Evolutionary conservation across 2,113 vertebrate species (phyloP).

Genomic region (Naja naja): DNA sequence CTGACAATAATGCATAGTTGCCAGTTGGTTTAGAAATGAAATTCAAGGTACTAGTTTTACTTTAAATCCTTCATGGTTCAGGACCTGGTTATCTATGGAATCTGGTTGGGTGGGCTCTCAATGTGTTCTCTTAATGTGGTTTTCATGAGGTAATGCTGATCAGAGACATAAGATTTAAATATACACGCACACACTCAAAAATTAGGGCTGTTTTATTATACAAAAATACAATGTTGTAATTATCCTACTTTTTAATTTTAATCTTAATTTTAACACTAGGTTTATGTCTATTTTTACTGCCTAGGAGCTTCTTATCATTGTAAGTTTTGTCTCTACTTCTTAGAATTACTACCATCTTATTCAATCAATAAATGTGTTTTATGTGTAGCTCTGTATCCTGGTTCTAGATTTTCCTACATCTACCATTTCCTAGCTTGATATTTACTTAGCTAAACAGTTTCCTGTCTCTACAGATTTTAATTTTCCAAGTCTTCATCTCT

Average conservation of each 20-base stretch:
- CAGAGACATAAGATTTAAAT: background rate
- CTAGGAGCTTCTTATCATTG: background rate
- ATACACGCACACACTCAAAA: too few species aligned
- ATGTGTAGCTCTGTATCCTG: background rate
- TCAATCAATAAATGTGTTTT: background rate
- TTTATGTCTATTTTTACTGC: background rate
- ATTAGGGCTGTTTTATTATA: background rate
- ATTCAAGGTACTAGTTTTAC: background rate
- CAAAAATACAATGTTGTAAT: background rate
- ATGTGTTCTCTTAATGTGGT: background rate
- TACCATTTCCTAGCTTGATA: background rate
- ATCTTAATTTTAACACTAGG: background rate
- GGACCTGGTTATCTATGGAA: background rate
- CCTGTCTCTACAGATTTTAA: background rate
- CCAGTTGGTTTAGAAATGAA: background rate
- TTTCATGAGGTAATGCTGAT: background rate
- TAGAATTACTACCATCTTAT: background rate
- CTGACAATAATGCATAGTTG: background rate
- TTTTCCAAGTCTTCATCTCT: background rate
- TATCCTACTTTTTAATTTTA: background rate
- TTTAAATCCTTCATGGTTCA: background rate
- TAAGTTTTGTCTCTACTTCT: background rate
- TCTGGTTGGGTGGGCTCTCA: background rate
- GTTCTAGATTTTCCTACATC: background rate
- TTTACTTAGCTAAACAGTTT: background rate